A percentile compares a stretch with the other conserved stretches of the same genome.
Conservation (phyloP, 30 jellyfish, hydroid and myxozoan genomes). For the Mastigias papua region DNA sequence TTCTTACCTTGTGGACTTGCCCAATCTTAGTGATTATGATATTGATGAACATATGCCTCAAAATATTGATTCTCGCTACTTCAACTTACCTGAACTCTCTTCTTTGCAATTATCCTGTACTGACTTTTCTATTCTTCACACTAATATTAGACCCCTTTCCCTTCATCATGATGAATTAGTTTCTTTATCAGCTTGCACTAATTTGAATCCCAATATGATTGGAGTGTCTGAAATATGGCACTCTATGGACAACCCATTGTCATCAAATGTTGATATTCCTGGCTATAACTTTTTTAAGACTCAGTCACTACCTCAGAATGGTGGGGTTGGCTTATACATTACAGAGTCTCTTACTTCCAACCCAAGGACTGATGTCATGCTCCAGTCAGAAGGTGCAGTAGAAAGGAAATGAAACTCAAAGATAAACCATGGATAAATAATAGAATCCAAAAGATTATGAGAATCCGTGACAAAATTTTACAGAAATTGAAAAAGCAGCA, state of each 20-base stretch:
- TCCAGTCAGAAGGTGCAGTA: neutral
- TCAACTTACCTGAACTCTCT: constrained; percentile 49
- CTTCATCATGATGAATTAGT: constrained; percentile 72
- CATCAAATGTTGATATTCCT: constrained; percentile 15
- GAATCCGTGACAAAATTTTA: constrained; percentile 40
- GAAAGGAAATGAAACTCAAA: constrained; percentile 48
- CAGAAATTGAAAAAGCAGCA: constrained; percentile 30
- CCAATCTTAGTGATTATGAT: constrained; percentile 63
- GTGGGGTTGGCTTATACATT: constrained; percentile 62
- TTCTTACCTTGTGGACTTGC: constrained; percentile 36
- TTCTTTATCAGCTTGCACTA: constrained; percentile 39
- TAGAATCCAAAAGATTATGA: constrained; percentile 60
- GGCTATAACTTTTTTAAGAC: constrained; percentile 40
- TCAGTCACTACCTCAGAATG: constrained; percentile 26
- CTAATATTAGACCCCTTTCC: constrained; percentile 54
- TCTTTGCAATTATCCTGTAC: constrained; percentile 43
- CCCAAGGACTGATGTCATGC: constrained; percentile 60
- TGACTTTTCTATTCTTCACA: constrained; percentile 57
- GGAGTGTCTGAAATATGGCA: constrained; percentile 66
- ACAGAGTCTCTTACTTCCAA: constrained; percentile 31
- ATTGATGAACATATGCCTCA: constrained; percentile 63
- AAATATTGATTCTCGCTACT: constrained; percentile 53
- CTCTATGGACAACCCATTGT: constrained; percentile 12
- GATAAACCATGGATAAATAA: constrained; percentile 67
- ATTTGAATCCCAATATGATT: constrained; percentile 48